phyloP scores from a whole-genome alignment of 1,140 invertebrate genomes.

The Trachelipus rathkii region DNA sequence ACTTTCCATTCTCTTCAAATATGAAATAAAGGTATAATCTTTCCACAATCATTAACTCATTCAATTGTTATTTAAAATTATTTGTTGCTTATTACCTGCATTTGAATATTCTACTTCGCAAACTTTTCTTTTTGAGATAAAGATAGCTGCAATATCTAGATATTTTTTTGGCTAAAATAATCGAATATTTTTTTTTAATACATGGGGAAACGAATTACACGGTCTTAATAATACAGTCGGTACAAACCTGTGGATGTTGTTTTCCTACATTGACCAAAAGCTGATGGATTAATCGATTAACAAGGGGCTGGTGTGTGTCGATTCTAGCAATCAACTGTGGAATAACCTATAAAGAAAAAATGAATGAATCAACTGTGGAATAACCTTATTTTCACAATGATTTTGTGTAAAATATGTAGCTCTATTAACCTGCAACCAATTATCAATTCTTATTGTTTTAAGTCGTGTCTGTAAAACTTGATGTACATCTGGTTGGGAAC shows the following conservation, averaged over 20 bases:
- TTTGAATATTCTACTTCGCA: no score
- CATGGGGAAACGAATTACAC: not conserved
- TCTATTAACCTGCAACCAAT: constrained; percentile 80
- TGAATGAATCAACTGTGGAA: not conserved
- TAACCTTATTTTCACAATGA: not conserved
- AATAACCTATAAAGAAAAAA: constrained; percentile 13
- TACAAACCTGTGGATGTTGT: constrained; percentile 24
- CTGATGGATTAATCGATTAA: constrained; percentile 17
- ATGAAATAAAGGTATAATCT: no score
- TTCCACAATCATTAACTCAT: no score
- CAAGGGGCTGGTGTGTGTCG: constrained; percentile 18
- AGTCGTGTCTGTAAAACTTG: constrained; percentile 89
- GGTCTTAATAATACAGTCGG: not conserved
- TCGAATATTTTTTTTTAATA: not conserved
- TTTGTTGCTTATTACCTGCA: no score
- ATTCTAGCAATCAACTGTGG: constrained; percentile 23
- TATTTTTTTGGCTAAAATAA: no score
- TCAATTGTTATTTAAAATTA: no score
- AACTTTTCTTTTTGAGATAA: no score
- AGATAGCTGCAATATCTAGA: no score
- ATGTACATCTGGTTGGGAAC: constrained; percentile 86
- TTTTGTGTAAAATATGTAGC: not conserved
- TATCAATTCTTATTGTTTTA: constrained; percentile 89
- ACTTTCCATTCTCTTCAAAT: no score
- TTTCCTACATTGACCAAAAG: constrained; percentile 14